phyloP scores from a whole-genome alignment of 92 coral and sea anemone genomes.

The Scolanthus callimorphus region DNA sequence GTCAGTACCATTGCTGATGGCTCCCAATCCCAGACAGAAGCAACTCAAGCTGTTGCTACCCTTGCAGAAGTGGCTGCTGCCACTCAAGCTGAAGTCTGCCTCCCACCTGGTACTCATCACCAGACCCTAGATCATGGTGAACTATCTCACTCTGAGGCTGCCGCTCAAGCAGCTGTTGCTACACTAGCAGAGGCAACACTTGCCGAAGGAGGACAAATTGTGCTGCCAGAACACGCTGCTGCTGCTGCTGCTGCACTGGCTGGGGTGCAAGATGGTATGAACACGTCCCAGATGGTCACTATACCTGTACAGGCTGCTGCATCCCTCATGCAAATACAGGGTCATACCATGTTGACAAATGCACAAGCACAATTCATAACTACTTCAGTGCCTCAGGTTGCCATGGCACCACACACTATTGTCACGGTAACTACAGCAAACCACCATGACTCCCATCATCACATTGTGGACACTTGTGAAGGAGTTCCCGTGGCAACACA shows the following conservation, averaged over 20 bases:
- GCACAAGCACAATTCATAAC: slow-evolving; percentile 83
- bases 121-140: slow-evolving; percentile 85
- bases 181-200: slow-evolving; percentile 98
- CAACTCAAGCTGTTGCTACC: slow-evolving; percentile 99
- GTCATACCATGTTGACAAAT: slow-evolving; percentile 63
- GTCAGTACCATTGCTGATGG: slow-evolving; percentile 96
- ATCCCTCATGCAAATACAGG: slow-evolving; percentile 95
- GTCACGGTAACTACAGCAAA: slow-evolving; percentile 78
- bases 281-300: slow-evolving; percentile 84
- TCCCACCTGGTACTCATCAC: slow-evolving; percentile 67
- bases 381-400: slow-evolving; percentile 91
- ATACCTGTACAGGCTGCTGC: slow-evolving; percentile 97
- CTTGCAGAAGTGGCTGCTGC: slow-evolving; percentile 98
- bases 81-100: slow-evolving; percentile 77
- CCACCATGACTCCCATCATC: slow-evolving; percentile 68
- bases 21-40: slow-evolving; percentile 88
- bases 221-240: slow-evolving; percentile 97
- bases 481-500: slow-evolving; percentile 98
- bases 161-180: slow-evolving; percentile 99
- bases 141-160: slow-evolving; percentile 91
- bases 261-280: slow-evolving; percentile 75
- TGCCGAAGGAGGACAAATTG: slow-evolving; percentile 98
- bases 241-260: slow-evolving; percentile 89
- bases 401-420: slow-evolving; percentile 98
- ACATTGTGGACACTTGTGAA: slow-evolving; percentile 73